Conservation (phyloP, 2,888 invertebrate genomes). For the Biston betularia region DNA sequence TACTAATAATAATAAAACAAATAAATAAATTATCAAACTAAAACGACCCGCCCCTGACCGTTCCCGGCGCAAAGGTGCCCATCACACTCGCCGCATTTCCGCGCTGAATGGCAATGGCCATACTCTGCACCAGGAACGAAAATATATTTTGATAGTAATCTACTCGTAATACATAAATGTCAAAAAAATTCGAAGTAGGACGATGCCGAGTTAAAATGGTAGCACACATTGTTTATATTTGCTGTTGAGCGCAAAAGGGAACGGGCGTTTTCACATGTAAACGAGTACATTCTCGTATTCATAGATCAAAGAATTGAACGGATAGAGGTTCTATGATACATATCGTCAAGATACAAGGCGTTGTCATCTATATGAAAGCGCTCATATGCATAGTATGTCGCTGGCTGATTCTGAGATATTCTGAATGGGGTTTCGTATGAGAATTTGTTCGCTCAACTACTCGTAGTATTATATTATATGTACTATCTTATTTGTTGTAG, state of each 20-base stretch:
- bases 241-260: conserved; percentile 20
- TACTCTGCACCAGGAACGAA: too few relatives aligned
- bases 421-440: conserved; percentile 5
- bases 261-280: conserved; percentile 14
- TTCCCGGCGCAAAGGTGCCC: too few relatives aligned
- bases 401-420: conserved; percentile 18
- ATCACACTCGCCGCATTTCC: too few relatives aligned
- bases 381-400: conserved; percentile 15
- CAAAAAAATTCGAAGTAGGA: neutral
- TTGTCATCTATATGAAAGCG: conserved; percentile 1
- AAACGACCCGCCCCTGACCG: too few relatives aligned
- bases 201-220: conserved; percentile 5
- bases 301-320: too few relatives aligned
- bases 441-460: conserved; percentile 32
- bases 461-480: too few relatives aligned
- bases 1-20: too few relatives aligned
- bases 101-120: too few relatives aligned
- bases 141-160: neutral
- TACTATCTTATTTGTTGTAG: conserved; percentile 23
- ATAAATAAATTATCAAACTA: too few relatives aligned
- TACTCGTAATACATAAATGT: neutral
- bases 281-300: neutral
- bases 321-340: too few relatives aligned
- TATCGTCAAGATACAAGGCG: neutral
- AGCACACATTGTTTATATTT: neutral